These are phyloP conservation scores for Rhinella marina DNA, from an alignment of 2,797 vertebrate species.

Conservation along the genomic window DNA sequence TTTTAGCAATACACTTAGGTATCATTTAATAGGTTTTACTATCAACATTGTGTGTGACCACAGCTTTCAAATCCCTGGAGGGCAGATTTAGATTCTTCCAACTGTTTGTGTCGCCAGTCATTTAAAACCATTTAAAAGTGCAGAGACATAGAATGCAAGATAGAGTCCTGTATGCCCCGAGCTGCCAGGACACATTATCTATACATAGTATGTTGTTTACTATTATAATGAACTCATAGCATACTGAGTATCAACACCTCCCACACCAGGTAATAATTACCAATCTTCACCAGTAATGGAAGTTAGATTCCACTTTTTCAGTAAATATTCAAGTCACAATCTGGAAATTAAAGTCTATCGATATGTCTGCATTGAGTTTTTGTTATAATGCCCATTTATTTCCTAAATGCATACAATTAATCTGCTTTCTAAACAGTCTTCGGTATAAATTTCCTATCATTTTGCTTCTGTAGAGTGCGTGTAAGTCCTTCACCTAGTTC, in stretches of 20 bases:
- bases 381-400: no score
- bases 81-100: neutral
- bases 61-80: neutral
- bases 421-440: no score
- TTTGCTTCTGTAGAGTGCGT: no score
- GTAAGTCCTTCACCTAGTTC: no score
- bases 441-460: no score
- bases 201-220: neutral
- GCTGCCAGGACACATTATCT: neutral
- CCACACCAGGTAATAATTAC: no score
- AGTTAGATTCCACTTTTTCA: no score
- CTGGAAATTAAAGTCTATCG: no score
- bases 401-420: no score
- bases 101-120: slow-evolving; percentile 3
- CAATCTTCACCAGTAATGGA: no score
- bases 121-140: neutral
- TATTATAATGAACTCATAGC: slow-evolving; percentile 1
- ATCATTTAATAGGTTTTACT: slow-evolving; percentile 30
- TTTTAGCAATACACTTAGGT: neutral
- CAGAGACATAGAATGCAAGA: neutral
- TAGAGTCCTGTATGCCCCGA: neutral
- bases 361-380: no score
- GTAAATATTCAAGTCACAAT: no score
- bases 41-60: neutral
- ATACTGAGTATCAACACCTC: neutral